Percentiles rank a stretch among this genome's conserved stretches.
Conservation (phyloP, 1,140 invertebrate genomes). For the Drosophila hydei region DNA sequence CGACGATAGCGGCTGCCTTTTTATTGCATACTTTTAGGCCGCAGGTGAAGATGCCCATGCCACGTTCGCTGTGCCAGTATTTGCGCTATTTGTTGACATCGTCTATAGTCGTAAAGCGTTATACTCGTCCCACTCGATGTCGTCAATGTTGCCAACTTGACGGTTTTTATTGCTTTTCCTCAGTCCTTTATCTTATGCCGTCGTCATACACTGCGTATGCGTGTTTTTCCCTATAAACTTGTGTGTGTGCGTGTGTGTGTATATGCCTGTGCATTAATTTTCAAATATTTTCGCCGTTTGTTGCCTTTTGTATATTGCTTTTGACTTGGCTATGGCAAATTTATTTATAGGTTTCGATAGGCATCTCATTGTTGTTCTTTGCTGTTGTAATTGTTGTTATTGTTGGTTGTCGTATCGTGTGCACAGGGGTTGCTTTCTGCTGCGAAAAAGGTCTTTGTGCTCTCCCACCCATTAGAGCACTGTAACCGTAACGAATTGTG, state of each 20-base stretch:
- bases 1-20: slow-evolving; percentile 43
- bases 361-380: slow-evolving; percentile 55
- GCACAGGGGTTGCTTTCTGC: slow-evolving; percentile 23
- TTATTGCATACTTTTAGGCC: slow-evolving; percentile 64
- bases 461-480: not conserved
- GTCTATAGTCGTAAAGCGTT: slow-evolving; percentile 32
- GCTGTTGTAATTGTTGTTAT: slow-evolving; percentile 28
- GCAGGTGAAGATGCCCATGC: slow-evolving; percentile 39
- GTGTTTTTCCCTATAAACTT: slow-evolving; percentile 33
- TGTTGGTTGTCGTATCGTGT: slow-evolving; percentile 25
- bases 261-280: slow-evolving; percentile 57
- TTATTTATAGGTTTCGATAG: slow-evolving; percentile 64
- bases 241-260: slow-evolving; percentile 6
- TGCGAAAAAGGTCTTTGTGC: slow-evolving; percentile 1
- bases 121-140: slow-evolving; percentile 17
- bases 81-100: slow-evolving; percentile 61
- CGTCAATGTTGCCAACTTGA: slow-evolving; percentile 58
- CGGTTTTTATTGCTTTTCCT: slow-evolving; percentile 63
- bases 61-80: slow-evolving; percentile 23
- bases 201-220: slow-evolving; percentile 51
- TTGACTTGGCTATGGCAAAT: slow-evolving; percentile 52
- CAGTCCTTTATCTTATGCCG: slow-evolving; percentile 16
- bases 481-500: slow-evolving; percentile 9
- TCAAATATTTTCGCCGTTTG: slow-evolving; percentile 52
- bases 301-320: slow-evolving; percentile 36